Conservation (phyloP, 2,113 vertebrate genomes). For the Leptobrachium leishanense region DNA sequence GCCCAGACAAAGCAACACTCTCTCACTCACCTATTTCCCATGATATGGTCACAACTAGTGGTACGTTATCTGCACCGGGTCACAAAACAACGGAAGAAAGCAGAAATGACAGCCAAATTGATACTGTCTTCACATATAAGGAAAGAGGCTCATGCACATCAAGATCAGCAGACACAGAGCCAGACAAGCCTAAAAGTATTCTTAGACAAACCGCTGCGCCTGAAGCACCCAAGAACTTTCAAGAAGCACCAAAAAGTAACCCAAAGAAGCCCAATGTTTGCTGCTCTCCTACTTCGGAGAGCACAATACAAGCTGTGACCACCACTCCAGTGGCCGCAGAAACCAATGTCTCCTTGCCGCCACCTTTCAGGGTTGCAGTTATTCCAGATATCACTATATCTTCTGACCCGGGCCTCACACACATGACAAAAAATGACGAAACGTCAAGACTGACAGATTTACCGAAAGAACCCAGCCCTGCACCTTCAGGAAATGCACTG, state of each 20-base stretch:
- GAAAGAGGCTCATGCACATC: background rate
- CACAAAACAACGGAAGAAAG: background rate
- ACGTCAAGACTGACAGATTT: background rate
- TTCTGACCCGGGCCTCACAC: background rate
- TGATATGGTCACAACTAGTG: constrained; percentile 38
- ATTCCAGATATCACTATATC: background rate
- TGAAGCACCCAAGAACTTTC: constrained; percentile 11
- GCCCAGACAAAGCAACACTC: background rate
- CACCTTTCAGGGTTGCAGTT: background rate
- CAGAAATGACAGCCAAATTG: background rate
- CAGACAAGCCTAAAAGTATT: background rate
- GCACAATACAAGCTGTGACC: background rate
- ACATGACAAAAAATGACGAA: background rate
- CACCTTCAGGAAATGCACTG: background rate
- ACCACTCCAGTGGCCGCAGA: background rate
- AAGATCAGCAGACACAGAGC: background rate
- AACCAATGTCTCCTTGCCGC: background rate
- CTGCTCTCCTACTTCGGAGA: background rate
- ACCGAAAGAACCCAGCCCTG: background rate
- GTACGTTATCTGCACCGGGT: background rate
- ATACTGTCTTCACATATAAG: fast-evolving
- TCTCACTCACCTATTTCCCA: constrained; percentile 50
- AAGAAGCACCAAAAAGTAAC: background rate
- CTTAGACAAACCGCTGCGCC: constrained; percentile 1
- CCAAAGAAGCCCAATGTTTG: constrained; percentile 28